phyloP scores from a whole-genome alignment of 2,888 invertebrate genomes.

The Pandemis cinnamomeana region DNA sequence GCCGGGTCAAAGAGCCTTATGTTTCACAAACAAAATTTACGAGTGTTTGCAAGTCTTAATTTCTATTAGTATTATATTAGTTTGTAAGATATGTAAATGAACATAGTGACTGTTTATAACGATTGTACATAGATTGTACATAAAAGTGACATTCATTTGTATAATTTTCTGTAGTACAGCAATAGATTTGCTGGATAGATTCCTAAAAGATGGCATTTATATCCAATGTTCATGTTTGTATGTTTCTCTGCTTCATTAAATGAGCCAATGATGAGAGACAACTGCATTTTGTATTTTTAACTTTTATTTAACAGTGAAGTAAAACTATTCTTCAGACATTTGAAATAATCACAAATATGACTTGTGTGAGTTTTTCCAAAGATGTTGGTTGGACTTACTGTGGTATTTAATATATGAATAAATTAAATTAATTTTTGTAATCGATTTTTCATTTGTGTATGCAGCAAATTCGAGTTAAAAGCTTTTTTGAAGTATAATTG shows the following conservation, averaged over 20 bases:
- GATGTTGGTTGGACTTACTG: slow-evolving; percentile 21
- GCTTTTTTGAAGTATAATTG: too few species aligned
- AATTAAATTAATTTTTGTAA: slow-evolving; percentile 16
- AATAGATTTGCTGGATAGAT: slow-evolving; percentile 5
- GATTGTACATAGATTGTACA: slow-evolving; percentile 26
- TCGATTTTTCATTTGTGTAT: neutral
- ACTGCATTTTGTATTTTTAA: slow-evolving; percentile 1
- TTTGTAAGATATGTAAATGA: slow-evolving; percentile 27
- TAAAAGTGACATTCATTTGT: neutral
- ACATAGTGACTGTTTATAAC: slow-evolving; percentile 33
- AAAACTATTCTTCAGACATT: neutral
- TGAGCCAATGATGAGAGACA: neutral
- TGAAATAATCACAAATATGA: slow-evolving; percentile 15
- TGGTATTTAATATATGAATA: slow-evolving; percentile 15
- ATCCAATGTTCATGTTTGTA: neutral
- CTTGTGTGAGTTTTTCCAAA: slow-evolving; percentile 19
- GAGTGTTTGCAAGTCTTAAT: neutral
- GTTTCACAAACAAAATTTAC: neutral
- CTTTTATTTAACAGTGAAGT: neutral
- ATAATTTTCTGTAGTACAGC: neutral
- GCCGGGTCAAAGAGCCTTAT: neutral
- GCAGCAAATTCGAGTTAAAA: too few species aligned
- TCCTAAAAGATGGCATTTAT: slow-evolving; percentile 7
- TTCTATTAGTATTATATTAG: slow-evolving; percentile 27
- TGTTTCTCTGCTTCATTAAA: neutral